Evolutionary conservation across 2,797 vertebrate genomes (phyloP).

Genomic region (Amphiprion clarkii): DNA sequence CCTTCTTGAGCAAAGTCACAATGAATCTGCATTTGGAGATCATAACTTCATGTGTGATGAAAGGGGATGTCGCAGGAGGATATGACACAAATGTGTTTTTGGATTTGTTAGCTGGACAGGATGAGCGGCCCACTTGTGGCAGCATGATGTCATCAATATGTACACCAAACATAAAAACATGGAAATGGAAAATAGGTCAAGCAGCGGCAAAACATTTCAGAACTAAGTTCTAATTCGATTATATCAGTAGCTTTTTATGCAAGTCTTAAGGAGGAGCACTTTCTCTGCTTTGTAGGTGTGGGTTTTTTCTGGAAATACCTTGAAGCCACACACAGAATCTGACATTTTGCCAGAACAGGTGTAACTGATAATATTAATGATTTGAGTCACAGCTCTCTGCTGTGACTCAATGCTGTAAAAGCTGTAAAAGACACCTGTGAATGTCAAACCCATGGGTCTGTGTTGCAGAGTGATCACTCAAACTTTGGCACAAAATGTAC

Average conservation of each 20-base stretch:
- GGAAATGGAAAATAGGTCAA: no score
- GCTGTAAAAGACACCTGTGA: background rate
- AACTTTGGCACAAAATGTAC: no score
- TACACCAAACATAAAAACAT: background rate
- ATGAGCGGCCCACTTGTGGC: no score
- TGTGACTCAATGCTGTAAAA: no score
- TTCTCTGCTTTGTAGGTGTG: no score
- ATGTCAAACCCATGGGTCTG: background rate
- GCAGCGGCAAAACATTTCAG: no score
- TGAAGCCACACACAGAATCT: no score
- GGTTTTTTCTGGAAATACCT: no score
- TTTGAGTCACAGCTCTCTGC: background rate
- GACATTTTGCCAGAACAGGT: background rate
- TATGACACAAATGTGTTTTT: background rate
- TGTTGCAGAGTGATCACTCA: no score
- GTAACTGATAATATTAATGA: background rate
- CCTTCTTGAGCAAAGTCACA: background rate
- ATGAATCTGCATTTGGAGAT: background rate
- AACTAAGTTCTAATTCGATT: no score
- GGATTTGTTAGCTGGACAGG: background rate
- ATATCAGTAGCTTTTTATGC: no score
- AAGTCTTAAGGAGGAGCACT: no score
- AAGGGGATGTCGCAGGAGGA: constrained; percentile 7
- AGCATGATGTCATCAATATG: background rate
- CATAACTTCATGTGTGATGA: background rate